Conservation (phyloP, 2,113 vertebrate genomes). For the Spheniscus mendiculus region DNA sequence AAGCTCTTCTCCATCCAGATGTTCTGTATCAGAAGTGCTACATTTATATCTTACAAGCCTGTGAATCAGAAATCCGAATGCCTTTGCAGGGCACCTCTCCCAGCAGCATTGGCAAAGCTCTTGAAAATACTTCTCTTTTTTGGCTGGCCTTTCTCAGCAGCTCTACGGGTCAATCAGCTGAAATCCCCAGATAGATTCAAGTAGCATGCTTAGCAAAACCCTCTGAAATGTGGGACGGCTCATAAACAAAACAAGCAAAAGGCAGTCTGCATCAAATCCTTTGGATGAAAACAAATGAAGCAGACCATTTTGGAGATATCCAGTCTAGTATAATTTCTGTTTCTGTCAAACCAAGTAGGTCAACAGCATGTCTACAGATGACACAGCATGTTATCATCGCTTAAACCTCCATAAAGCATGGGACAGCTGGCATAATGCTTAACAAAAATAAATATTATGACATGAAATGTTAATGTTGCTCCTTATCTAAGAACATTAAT, state of each 20-base stretch:
- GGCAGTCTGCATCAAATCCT: background rate
- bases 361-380: background rate
- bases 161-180: background rate
- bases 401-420: background rate
- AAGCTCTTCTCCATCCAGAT: background rate
- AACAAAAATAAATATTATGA: slow-evolving; percentile 9
- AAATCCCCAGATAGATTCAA: background rate
- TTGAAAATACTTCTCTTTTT: background rate
- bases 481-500: background rate
- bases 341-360: background rate
- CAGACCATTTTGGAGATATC: background rate
- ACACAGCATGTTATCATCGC: background rate
- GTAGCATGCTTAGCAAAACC: background rate
- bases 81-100: background rate
- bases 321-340: background rate
- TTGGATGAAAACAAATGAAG: background rate
- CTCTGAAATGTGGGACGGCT: background rate
- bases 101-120: background rate
- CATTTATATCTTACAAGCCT: background rate
- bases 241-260: background rate
- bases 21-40: background rate
- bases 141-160: background rate
- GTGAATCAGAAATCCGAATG: background rate
- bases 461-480: background rate
- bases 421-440: background rate